These are phyloP conservation scores for Artibeus lituratus DNA, from an alignment of 2,797 vertebrate genomes.

Conservation along the genomic window DNA sequence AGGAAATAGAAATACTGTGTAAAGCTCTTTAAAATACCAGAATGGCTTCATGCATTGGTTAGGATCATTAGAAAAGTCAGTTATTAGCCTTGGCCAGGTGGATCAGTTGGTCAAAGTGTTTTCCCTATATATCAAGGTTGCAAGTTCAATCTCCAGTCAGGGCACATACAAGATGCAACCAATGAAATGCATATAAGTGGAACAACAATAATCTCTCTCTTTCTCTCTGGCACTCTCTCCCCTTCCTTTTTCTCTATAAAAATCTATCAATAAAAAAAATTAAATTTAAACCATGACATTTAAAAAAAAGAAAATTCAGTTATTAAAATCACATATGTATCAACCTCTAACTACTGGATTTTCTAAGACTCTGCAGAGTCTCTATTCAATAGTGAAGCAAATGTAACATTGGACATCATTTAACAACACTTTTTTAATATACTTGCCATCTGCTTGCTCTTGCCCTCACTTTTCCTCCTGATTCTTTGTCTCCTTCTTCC, in stretches of 20 bases:
- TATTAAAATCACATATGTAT: not conserved
- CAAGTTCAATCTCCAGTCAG: not conserved
- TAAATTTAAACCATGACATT: not conserved
- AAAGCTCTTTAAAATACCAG: conserved; percentile 65
- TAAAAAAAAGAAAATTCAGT: not conserved
- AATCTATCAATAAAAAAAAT: not conserved
- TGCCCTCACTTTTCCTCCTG: not conserved
- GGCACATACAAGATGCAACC: not conserved
- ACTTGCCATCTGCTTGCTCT: not conserved
- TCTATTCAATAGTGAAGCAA: not conserved
- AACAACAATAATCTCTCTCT: not conserved
- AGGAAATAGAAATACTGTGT: conserved; percentile 67
- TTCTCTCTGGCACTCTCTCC: too few relatives aligned
- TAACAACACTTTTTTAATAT: not conserved
- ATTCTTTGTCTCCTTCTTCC: not conserved
- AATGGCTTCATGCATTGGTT: conserved; percentile 45
- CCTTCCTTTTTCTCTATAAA: not conserved
- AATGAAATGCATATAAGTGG: not conserved
- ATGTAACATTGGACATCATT: not conserved
- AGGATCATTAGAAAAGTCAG: conserved; percentile 52
- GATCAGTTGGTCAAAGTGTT: not conserved
- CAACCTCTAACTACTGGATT: not conserved
- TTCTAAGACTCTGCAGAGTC: not conserved
- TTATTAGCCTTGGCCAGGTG: not conserved
- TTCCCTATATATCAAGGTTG: not conserved